Evolutionary conservation across 1,140 invertebrate species (phyloP).

Genomic region (Tribolium madens): DNA sequence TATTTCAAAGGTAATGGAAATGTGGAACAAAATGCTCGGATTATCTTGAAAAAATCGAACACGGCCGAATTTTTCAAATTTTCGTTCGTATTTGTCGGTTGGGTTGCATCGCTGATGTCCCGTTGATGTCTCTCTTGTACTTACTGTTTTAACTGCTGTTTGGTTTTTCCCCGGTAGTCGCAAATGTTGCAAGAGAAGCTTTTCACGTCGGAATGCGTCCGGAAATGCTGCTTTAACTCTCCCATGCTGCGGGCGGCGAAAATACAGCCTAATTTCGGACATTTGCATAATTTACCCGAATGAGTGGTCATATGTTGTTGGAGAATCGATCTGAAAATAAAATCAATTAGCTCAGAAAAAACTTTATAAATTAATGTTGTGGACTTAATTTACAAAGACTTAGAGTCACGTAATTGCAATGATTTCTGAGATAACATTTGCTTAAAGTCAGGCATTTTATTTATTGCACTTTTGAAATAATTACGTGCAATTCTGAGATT

Average conservation of each 20-base stretch:
- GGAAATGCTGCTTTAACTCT: conserved; percentile 71
- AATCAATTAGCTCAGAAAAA: not conserved
- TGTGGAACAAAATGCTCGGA: not conserved
- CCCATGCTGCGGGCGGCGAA: conserved; percentile 70
- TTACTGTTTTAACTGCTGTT: conserved; percentile 74
- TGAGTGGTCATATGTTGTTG: conserved; percentile 74
- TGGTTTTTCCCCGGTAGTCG: conserved; percentile 74
- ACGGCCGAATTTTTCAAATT: not conserved
- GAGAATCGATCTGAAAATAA: conserved; percentile 69
- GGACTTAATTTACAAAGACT: not conserved
- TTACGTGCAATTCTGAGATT: not conserved
- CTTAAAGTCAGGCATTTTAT: not conserved
- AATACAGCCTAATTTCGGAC: conserved; percentile 69
- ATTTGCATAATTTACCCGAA: conserved; percentile 71
- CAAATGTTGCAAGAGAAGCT: conserved; percentile 75
- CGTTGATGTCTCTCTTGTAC: conserved; percentile 21
- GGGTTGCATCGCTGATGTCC: not conserved
- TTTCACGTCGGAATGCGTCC: conserved; percentile 66
- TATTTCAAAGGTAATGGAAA: conserved; percentile 31
- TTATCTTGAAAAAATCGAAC: not conserved
- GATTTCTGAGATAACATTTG: not conserved
- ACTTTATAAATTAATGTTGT: not conserved
- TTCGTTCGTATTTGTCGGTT: too few relatives aligned
- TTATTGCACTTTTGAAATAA: conserved; percentile 22
- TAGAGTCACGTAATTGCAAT: conserved; percentile 28